These are phyloP conservation scores for Salminus brasiliensis DNA, from an alignment of 2,113 vertebrate genomes.

Conservation along the genomic window DNA sequence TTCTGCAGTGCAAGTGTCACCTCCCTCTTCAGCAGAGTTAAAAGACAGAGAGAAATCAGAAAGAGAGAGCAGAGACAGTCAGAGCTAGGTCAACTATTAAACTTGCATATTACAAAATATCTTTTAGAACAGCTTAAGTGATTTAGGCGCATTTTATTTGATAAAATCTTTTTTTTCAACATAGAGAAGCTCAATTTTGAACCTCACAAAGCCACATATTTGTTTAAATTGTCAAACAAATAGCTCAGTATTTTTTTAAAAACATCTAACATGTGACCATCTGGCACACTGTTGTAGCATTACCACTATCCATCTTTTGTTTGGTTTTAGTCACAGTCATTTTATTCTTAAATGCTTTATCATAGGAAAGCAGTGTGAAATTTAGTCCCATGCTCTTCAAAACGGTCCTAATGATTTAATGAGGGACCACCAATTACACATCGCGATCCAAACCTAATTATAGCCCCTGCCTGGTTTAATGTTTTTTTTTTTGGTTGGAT, in stretches of 20 bases:
- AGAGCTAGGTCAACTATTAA: slow-evolving; percentile 45
- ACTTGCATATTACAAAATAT: slow-evolving; percentile 50
- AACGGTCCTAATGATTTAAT: slow-evolving; percentile 41
- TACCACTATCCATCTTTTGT: background rate
- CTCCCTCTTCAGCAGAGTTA: slow-evolving; percentile 57
- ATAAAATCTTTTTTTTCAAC: background rate
- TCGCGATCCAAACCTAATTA: slow-evolving; percentile 55
- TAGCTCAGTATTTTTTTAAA: background rate
- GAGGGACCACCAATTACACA: slow-evolving; percentile 46
- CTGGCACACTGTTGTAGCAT: background rate
- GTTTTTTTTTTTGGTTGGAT: slow-evolving; percentile 49
- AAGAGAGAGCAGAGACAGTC: slow-evolving; percentile 49
- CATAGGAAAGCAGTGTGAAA: background rate
- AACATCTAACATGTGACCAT: background rate
- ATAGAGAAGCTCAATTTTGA: background rate
- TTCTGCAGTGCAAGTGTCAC: slow-evolving; percentile 50
- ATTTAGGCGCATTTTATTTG: slow-evolving; percentile 50
- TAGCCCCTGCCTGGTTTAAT: slow-evolving; percentile 54
- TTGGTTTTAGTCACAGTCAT: background rate
- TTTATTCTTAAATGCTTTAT: background rate
- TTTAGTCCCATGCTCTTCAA: slow-evolving; percentile 10
- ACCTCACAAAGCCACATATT: background rate
- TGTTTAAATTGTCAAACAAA: background rate
- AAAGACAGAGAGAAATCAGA: slow-evolving; percentile 34
- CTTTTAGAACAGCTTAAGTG: slow-evolving; percentile 40